Conservation (phyloP, 2,888 invertebrate genomes). For the Maniola hyperantus region DNA sequence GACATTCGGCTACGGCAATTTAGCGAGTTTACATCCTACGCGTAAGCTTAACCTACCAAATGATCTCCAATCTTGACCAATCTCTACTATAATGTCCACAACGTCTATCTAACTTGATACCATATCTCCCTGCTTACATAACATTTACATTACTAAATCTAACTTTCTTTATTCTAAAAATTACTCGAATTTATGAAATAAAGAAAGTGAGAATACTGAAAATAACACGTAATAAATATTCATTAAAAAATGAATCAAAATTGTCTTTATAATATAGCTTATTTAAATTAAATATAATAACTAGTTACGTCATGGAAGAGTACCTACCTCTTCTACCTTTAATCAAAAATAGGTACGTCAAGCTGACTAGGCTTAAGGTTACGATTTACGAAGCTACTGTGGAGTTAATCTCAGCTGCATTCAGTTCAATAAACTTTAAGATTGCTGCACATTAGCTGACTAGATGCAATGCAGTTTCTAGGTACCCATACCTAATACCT, state of each 20-base stretch:
- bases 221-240: neutral
- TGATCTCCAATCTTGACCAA: conserved; percentile 8
- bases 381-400: neutral
- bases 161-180: neutral
- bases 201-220: neutral
- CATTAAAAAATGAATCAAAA: neutral
- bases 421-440: neutral
- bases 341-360: too few species aligned
- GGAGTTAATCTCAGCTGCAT: neutral
- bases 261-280: neutral
- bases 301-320: too few species aligned
- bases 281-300: too few species aligned
- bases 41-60: too few species aligned
- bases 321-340: too few species aligned
- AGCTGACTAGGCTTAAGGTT: neutral
- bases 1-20: conserved; percentile 14
- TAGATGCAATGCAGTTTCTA: neutral
- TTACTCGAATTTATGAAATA: neutral
- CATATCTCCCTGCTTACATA: conserved; percentile 4
- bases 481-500: too few species aligned
- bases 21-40: neutral
- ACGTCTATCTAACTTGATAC: conserved; percentile 1
- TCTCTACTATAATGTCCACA: neutral
- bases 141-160: neutral
- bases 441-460: conserved; percentile 4